Conservation (phyloP, 2,888 invertebrate genomes). For the Macropis europaea region DNA sequence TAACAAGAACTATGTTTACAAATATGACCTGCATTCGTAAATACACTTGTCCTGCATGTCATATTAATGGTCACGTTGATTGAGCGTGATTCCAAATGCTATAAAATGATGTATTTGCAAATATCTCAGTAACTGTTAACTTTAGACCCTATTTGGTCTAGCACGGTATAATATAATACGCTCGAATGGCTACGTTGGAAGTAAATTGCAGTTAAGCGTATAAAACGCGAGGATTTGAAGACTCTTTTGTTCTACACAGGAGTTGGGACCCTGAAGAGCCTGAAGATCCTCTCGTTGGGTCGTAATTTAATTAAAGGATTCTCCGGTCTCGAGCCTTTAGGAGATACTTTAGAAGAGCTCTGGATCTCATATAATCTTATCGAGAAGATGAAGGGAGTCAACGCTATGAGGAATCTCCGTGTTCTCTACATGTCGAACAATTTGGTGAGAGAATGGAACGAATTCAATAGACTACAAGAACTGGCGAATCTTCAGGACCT, state of each 20-base stretch:
- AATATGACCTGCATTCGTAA: too few species aligned
- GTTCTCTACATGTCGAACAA: constrained; percentile 93
- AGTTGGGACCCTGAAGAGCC: constrained; percentile 89
- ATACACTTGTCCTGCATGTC: too few species aligned
- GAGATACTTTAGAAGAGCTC: constrained; percentile 92
- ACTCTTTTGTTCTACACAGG: constrained; percentile 79
- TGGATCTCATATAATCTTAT: constrained; percentile 97
- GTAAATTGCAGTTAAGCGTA: too few species aligned
- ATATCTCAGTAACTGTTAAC: too few species aligned
- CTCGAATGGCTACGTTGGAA: too few species aligned
- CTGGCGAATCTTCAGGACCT: constrained; percentile 87
- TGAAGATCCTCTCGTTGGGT: constrained; percentile 91
- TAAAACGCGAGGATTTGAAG: background rate
- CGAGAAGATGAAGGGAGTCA: constrained; percentile 94
- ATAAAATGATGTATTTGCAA: too few species aligned
- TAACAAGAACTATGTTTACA: too few species aligned
- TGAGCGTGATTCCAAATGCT: too few species aligned
- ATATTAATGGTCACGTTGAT: too few species aligned
- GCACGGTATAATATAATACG: too few species aligned
- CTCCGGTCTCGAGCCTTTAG: constrained; percentile 92
- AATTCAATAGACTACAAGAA: constrained; percentile 89
- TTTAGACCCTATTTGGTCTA: too few species aligned
- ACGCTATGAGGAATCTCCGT: constrained; percentile 88
- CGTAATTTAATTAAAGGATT: constrained; percentile 95
- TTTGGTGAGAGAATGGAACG: constrained; percentile 92